Evolutionary conservation across 2,797 vertebrate genomes (phyloP).

Genomic region (Ibycter americanus): DNA sequence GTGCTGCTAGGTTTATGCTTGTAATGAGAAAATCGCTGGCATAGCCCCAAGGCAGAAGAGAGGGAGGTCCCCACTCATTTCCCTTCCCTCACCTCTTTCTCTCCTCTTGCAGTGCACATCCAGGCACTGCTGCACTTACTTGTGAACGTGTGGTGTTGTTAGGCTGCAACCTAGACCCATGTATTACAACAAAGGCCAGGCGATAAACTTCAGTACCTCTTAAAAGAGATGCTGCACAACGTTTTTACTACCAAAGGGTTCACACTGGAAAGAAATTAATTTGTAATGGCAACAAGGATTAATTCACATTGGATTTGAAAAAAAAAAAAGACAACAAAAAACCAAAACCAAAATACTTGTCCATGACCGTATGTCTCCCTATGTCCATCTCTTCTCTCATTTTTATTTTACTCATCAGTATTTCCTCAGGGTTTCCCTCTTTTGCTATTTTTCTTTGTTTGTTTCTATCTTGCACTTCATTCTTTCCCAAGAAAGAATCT

Average conservation of each 20-base stretch:
- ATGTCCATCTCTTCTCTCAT: background rate
- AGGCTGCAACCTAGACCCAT: background rate
- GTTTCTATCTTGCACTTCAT: background rate
- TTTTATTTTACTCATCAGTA: background rate
- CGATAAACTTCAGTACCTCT: background rate
- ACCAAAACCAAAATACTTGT: background rate
- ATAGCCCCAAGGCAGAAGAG: background rate
- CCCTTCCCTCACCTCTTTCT: background rate
- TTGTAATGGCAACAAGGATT: background rate
- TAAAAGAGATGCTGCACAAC: background rate
- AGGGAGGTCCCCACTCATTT: background rate
- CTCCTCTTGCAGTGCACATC: background rate
- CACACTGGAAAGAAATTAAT: background rate
- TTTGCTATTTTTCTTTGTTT: background rate
- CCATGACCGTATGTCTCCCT: background rate
- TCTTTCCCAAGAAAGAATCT: background rate
- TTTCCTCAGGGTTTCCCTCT: background rate
- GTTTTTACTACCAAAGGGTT: background rate
- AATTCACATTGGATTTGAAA: background rate
- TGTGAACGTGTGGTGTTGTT: rapidly evolving
- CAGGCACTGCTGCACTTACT: background rate
- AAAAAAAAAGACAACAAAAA: no score
- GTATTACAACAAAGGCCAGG: background rate
- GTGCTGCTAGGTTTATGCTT: background rate
- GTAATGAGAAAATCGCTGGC: background rate